Evolutionary conservation across 53 echinoderm and acorn worm species (phyloP).

Genomic region (Luidia sarsii): DNA sequence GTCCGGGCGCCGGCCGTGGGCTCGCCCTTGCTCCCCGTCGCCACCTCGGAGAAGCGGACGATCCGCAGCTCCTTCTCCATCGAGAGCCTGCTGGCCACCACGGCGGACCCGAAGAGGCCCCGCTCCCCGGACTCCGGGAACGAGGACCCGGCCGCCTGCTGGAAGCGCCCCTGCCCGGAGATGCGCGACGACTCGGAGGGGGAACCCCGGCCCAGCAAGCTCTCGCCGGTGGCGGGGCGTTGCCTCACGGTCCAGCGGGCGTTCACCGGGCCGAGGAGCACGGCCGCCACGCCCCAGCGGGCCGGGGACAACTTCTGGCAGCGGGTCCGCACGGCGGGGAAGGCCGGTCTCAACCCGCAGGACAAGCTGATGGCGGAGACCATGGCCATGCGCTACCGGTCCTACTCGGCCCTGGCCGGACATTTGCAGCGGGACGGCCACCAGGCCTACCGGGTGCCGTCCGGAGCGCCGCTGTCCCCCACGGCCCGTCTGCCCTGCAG

Average conservation of each 20-base stretch:
- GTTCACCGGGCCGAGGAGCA: background rate
- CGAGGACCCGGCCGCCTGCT: slow-evolving; percentile 5
- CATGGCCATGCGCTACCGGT: slow-evolving; percentile 3
- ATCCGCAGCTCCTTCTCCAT: slow-evolving; percentile 37
- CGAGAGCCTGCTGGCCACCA: slow-evolving; percentile 33
- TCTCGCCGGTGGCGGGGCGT: background rate
- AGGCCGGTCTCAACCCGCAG: slow-evolving; percentile 33
- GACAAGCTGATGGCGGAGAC: slow-evolving; percentile 39
- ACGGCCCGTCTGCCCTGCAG: slow-evolving; percentile 1
- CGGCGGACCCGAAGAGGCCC: slow-evolving; percentile 24
- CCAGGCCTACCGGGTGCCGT: slow-evolving; percentile 38
- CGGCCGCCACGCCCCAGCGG: background rate
- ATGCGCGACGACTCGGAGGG: background rate
- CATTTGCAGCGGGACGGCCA: slow-evolving; percentile 15
- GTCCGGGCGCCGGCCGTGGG: background rate
- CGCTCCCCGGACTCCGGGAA: background rate
- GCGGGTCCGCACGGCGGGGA: slow-evolving; percentile 37
- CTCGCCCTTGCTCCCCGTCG: slow-evolving; percentile 7
- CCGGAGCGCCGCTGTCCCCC: slow-evolving; percentile 26
- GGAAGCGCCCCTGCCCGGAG: background rate
- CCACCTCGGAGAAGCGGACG: slow-evolving; percentile 25
- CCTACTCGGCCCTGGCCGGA: slow-evolving; percentile 18
- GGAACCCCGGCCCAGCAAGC: background rate
- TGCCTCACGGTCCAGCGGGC: slow-evolving; percentile 11
- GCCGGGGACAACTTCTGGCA: slow-evolving; percentile 35